Base-by-base conservation (phyloP, 2,113 vertebrate genomes). In the Atrichornis clamosus region DNA sequence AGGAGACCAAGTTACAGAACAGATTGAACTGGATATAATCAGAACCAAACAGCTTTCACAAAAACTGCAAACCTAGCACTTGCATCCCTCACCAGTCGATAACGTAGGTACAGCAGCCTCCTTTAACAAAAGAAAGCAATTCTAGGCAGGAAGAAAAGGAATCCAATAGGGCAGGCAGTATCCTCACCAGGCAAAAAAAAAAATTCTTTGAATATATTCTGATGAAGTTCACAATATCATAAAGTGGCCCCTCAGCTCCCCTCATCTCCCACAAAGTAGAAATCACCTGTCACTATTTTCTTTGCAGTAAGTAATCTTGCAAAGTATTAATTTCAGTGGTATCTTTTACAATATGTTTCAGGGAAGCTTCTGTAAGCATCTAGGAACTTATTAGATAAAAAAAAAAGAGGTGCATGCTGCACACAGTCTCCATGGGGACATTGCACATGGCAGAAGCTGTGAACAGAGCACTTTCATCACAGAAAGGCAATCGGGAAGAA, bases 241-340 rank as follows among this genome's bases (percentile, higher is more conserved):
- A 86, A 97, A 94, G 87, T 83, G 93, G 13, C 14, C 52, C 32
- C 76, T 46, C 67, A 84, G 13, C 59, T 76, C 64, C 72, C 44
- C 53, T 9, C 3, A 77, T 79, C 82, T 94, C 95, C 69, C 80
- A 91, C 68, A 70, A 94, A 83, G 85, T 62, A 85, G 93, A 86
- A 93, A 95, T 85, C 42, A 97, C 89, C 93, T 91, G 91, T 96
- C 64, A 49, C 46, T 80, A 50, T 82, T 96, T 58, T 69, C 91
- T 97, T 97, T 75, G 91, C 74, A 90, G 44, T 52, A 64, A 92
- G 87, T 97, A 97, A 84, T 94, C 68, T 87, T 96, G 84, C 70
- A 91, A 97, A 97, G 64, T 94, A 97, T 93, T 97, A 93, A 92
- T 96, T 98, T 97, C 96, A 96, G 72, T 63, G 21, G 33, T 95